These are phyloP conservation scores for Heterotilapia buettikoferi DNA, from an alignment of 2,113 vertebrate species.

Conservation along the genomic window DNA sequence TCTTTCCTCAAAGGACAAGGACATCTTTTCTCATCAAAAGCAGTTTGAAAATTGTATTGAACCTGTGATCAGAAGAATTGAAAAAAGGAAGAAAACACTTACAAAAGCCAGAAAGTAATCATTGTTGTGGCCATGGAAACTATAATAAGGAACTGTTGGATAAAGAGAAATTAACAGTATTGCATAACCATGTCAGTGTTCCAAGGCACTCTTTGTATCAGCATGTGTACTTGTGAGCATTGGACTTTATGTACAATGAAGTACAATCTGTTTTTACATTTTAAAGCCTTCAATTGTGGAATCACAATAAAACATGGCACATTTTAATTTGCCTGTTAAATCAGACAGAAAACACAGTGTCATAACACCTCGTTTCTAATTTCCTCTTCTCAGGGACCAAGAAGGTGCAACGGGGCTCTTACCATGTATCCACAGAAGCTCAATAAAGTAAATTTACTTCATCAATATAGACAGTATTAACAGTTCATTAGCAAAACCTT, in stretches of 20 bases:
- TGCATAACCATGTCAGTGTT: constrained; percentile 12
- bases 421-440: constrained; percentile 64
- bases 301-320: not conserved
- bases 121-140: constrained; percentile 33
- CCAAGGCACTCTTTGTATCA: not conserved
- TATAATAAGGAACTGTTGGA: not conserved
- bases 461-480: not conserved
- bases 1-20: not conserved
- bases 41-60: not conserved
- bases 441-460: constrained; percentile 67
- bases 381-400: not conserved
- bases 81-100: not conserved
- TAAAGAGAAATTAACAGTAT: constrained; percentile 1
- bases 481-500: not conserved
- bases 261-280: not conserved
- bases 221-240: not conserved
- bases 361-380: not conserved
- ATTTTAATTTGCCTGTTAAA: not conserved
- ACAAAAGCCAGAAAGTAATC: not conserved
- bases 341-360: not conserved
- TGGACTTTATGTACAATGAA: not conserved
- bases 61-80: not conserved
- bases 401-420: constrained; percentile 12
- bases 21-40: not conserved
- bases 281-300: not conserved